Conservation (phyloP, 2,797 vertebrate genomes). For the Lophius americanus region DNA sequence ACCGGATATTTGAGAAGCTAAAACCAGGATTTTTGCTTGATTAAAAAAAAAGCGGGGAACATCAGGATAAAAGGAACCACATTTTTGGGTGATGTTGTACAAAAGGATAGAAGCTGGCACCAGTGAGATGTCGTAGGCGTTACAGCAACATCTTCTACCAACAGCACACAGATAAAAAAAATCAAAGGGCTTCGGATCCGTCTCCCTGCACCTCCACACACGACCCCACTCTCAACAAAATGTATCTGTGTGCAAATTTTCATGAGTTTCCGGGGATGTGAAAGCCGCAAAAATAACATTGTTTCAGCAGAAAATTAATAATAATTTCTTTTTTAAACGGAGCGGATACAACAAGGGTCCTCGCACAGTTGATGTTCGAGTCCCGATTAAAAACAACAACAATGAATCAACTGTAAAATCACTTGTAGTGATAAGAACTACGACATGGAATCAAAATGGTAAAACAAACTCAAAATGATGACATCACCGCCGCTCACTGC, state of each 20-base stretch:
- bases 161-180: conserved; percentile 47
- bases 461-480: too few species aligned
- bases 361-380: too few species aligned
- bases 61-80: not conserved
- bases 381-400: too few species aligned
- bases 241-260: conserved; percentile 22
- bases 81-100: conserved; percentile 28
- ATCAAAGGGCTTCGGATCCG: conserved; percentile 59
- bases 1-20: not conserved
- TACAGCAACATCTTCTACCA: conserved; percentile 48
- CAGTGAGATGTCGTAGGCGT: conserved; percentile 48
- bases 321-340: too few species aligned
- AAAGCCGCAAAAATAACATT: too few species aligned
- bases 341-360: too few species aligned
- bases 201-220: conserved; percentile 37
- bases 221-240: conserved; percentile 28
- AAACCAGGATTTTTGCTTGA: not conserved
- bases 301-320: too few species aligned
- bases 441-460: too few species aligned
- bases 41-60: conserved; percentile 4
- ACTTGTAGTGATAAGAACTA: too few species aligned
- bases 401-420: too few species aligned
- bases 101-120: conserved; percentile 44
- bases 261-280: too few species aligned
- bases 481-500: too few species aligned